Conservation (phyloP, 2,113 vertebrate genomes). For the Oryzias melastigma region DNA sequence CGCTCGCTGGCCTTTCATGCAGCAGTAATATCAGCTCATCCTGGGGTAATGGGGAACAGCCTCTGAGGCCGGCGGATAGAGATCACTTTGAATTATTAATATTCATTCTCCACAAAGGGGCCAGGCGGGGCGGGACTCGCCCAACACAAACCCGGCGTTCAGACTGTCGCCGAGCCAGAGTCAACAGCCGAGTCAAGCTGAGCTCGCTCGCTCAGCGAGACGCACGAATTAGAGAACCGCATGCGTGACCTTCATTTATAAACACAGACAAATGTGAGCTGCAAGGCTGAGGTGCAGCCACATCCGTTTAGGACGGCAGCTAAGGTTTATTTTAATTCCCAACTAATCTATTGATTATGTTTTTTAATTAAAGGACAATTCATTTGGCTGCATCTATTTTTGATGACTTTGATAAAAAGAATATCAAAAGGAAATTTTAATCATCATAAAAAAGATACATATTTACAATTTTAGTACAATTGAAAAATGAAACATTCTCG, state of each 20-base stretch:
- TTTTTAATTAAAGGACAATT: too few relatives aligned
- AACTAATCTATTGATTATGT: too few relatives aligned
- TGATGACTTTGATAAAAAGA: too few relatives aligned
- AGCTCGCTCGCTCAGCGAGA: slow-evolving; percentile 17
- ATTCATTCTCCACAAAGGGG: slow-evolving; percentile 54
- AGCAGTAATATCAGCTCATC: slow-evolving; percentile 61
- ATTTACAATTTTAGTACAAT: too few relatives aligned
- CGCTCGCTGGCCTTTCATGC: slow-evolving; percentile 60
- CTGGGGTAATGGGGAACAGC: slow-evolving; percentile 57
- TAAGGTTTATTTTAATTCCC: too few relatives aligned
- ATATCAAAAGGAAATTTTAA: too few relatives aligned
- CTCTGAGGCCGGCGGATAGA: slow-evolving; percentile 52
- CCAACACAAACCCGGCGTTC: slow-evolving; percentile 37
- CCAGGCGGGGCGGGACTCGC: slow-evolving; percentile 27
- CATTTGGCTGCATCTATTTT: too few relatives aligned
- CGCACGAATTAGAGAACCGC: slow-evolving; percentile 31
- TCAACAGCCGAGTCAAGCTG: slow-evolving; percentile 62
- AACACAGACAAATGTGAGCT: slow-evolving; percentile 29
- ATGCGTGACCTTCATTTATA: slow-evolving; percentile 48
- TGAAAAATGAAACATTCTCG: too few relatives aligned
- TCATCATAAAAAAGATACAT: too few relatives aligned
- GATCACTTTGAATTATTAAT: slow-evolving; percentile 76
- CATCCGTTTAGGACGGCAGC: too few relatives aligned
- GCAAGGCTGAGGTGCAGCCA: slow-evolving; percentile 4
- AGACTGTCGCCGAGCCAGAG: slow-evolving; percentile 59